Conservation (phyloP, 2,113 vertebrate species). For the Canis aureus region DNA sequence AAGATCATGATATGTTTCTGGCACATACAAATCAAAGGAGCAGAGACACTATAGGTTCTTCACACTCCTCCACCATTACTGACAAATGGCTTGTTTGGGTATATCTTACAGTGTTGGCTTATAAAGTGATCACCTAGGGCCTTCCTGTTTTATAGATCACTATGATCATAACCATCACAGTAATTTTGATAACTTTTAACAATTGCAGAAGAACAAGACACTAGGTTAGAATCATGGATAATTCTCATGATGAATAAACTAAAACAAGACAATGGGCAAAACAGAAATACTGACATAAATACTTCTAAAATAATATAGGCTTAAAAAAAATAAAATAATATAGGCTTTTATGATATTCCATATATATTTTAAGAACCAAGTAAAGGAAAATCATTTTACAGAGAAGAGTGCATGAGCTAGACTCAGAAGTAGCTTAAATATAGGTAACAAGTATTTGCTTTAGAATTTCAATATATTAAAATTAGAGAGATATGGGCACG, state of each 20-base stretch:
- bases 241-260: constrained; percentile 6
- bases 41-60: background rate
- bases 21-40: background rate
- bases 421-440: background rate
- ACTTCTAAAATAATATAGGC: background rate
- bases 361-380: background rate
- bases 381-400: background rate
- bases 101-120: background rate
- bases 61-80: background rate
- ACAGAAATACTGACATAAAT: background rate
- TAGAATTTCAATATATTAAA: background rate
- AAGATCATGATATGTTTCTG: background rate
- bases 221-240: background rate
- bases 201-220: constrained; percentile 31
- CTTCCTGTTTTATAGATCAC: background rate
- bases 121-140: background rate
- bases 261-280: constrained; percentile 33
- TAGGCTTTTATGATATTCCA: background rate
- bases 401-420: background rate
- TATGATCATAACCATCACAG: background rate
- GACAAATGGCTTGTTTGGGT: background rate
- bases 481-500: background rate
- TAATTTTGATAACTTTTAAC: background rate
- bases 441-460: background rate
- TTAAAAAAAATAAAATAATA: background rate